A percentile compares a stretch with the other conserved stretches of the same genome.
These are phyloP conservation scores for Eupleurogrammus muticus DNA, from an alignment of 2,797 vertebrate species.

Conservation along the genomic window DNA sequence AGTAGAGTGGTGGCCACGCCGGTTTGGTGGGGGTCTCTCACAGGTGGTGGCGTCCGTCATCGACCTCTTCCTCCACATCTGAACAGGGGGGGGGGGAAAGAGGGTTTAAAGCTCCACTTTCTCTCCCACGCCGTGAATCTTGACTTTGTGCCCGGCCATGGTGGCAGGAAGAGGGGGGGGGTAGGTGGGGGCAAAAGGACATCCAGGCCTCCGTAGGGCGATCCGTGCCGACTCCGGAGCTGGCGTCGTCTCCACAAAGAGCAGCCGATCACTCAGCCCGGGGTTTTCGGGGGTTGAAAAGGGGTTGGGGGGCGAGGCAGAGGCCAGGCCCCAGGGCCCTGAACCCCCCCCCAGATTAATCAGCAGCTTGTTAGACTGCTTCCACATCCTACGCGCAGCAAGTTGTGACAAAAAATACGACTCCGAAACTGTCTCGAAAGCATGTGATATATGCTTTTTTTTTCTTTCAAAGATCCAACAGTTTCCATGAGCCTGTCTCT, in stretches of 20 bases:
- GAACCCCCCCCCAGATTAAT: slow-evolving; percentile 67
- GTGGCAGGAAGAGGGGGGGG: not conserved
- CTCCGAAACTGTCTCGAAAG: slow-evolving; percentile 48
- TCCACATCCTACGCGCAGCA: slow-evolving; percentile 44
- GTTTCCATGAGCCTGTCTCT: slow-evolving; percentile 31
- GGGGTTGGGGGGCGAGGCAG: slow-evolving; percentile 63
- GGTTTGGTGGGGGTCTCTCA: slow-evolving; percentile 45
- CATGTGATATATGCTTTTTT: slow-evolving; percentile 34
- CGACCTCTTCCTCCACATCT: slow-evolving; percentile 53
- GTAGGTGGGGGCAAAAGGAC: slow-evolving; percentile 35
- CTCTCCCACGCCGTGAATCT: slow-evolving; percentile 47
- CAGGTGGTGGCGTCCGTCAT: slow-evolving; percentile 41
- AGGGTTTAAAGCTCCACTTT: slow-evolving; percentile 60
- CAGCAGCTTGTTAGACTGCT: slow-evolving; percentile 70
- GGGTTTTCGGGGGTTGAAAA: slow-evolving; percentile 78
- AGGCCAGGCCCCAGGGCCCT: slow-evolving; percentile 64
- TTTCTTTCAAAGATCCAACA: slow-evolving; percentile 7
- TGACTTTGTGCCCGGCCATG: slow-evolving; percentile 39
- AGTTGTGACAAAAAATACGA: slow-evolving; percentile 63
- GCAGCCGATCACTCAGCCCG: slow-evolving; percentile 84
- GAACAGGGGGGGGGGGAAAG: slow-evolving; percentile 34
- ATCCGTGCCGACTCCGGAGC: slow-evolving; percentile 64
- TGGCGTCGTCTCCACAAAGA: slow-evolving; percentile 76
- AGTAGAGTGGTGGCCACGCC: slow-evolving; percentile 40
- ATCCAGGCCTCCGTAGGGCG: slow-evolving; percentile 58